Conservation (phyloP, 2,797 vertebrate species). For the Petrocephalus sullivani region DNA sequence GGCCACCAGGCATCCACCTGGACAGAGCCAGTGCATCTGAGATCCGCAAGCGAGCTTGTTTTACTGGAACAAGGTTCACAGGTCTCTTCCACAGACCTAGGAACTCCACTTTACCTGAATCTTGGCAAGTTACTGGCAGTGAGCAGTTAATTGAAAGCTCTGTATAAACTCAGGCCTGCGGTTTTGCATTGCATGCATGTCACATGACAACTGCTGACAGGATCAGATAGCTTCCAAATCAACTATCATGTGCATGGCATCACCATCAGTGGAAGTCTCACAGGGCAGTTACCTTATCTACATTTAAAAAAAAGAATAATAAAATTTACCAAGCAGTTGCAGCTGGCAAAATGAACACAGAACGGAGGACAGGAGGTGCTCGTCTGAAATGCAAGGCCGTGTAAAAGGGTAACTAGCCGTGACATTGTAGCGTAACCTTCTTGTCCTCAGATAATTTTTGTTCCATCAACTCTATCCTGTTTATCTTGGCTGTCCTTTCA, state of each 20-base stretch:
- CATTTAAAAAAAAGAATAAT: neutral
- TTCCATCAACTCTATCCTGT: neutral
- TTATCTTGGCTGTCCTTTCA: constrained; percentile 11
- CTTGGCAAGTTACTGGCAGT: neutral
- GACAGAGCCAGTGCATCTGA: neutral
- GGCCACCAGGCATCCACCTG: neutral
- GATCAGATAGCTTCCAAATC: neutral
- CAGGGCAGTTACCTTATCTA: neutral
- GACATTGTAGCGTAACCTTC: neutral
- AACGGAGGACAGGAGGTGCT: neutral
- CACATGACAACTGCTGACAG: neutral
- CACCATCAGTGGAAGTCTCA: neutral
- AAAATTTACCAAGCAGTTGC: neutral
- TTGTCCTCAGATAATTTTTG: constrained; percentile 3
- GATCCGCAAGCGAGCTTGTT: neutral
- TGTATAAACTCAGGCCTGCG: neutral
- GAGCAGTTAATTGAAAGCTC: neutral
- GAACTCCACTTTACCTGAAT: neutral
- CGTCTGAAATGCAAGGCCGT: neutral
- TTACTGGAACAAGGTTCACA: neutral
- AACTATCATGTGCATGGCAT: neutral
- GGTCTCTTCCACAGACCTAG: neutral
- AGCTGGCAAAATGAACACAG: neutral
- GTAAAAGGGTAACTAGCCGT: neutral
- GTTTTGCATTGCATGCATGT: neutral